Evolutionary conservation across 1,140 invertebrate species (phyloP), one percentile per base, ranked within the genome.

Genomic region (Apis mellifera): DNA sequence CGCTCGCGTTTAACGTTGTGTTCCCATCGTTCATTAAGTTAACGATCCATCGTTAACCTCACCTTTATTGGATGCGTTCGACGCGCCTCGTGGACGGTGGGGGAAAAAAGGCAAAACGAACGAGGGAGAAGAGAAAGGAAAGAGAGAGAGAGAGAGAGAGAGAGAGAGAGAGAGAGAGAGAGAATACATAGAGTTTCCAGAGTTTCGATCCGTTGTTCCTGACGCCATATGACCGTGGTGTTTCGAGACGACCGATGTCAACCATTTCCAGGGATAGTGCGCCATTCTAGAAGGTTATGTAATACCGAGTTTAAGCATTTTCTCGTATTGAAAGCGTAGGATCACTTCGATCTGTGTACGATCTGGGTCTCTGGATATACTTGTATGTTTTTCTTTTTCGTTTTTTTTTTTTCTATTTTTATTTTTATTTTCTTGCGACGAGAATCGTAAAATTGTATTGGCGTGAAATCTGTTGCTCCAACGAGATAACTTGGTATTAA

Each of bases 1-100:
- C 69, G 79, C 77, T 70, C 80, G 79, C 77, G 89, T 91, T 89
- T 87, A 90, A 90, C 87, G 83, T 84, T 87, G 79, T 91, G 90
- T 89, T 88, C 82, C 84, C 84, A 90, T 92, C 90, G 90, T 92
- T 92, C 91, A 92, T 92, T 92, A 91, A 91, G 88, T 92, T 92
- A 92, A 92, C 90, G 91, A 92, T 90, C 88, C 85, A 86, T 92
- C 91, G 87, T 92, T 91, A 92, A 91, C 83, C 90, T 90, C 83
- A 91, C 89, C 90, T 92, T 92, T 92, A 92, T 92, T 92, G 90
- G 89, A 90, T 90, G 89, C 90, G 88, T 89, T 88, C 86, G 86
- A 82, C 70, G 70, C 70, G 78, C 50, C 65, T 73, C 70, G 1
- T 65, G 71, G 77, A 74, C 13, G 50, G 32, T 19, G 21, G 9